Percentiles rank a stretch among this genome's conserved stretches.
These are phyloP conservation scores for Hetaerina americana DNA, from an alignment of 1,140 invertebrate genomes.

Conservation along the genomic window DNA sequence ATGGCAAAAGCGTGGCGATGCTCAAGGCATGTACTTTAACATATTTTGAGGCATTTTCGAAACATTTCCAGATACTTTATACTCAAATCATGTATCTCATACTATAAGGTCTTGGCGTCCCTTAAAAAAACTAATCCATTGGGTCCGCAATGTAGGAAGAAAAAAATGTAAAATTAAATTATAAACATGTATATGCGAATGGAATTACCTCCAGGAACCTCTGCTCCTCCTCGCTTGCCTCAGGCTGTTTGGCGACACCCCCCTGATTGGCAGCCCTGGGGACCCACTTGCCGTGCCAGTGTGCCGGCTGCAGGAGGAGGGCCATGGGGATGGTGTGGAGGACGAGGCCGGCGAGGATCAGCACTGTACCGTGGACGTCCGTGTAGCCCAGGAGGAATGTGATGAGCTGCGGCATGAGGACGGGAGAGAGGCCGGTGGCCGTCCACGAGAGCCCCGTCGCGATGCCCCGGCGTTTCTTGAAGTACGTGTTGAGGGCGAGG, in stretches of 20 bases:
- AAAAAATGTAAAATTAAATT: too few species aligned
- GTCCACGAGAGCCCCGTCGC: conserved; percentile 24
- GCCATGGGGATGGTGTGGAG: conserved; percentile 20
- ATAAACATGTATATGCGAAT: too few species aligned
- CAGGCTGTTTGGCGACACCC: neutral
- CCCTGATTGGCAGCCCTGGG: neutral
- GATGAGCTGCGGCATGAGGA: conserved; percentile 20
- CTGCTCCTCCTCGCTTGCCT: neutral
- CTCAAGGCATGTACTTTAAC: too few species aligned
- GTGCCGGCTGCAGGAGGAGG: conserved; percentile 20
- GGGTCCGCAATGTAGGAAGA: too few species aligned
- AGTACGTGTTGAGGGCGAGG: conserved; percentile 19
- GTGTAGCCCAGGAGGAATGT: conserved; percentile 11
- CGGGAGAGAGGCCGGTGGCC: conserved; percentile 21
- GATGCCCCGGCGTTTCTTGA: conserved; percentile 19
- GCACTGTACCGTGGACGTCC: conserved; percentile 15
- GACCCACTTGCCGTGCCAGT: conserved; percentile 12
- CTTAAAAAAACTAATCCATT: too few species aligned
- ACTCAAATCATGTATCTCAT: too few species aligned
- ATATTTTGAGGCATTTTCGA: too few species aligned
- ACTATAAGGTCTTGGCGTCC: too few species aligned
- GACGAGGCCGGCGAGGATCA: conserved; percentile 24
- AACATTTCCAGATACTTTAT: too few species aligned
- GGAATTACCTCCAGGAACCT: neutral
- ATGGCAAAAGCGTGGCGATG: too few species aligned